Conservation (phyloP, 2,797 vertebrate species). For the Helarctos malayanus region DNA sequence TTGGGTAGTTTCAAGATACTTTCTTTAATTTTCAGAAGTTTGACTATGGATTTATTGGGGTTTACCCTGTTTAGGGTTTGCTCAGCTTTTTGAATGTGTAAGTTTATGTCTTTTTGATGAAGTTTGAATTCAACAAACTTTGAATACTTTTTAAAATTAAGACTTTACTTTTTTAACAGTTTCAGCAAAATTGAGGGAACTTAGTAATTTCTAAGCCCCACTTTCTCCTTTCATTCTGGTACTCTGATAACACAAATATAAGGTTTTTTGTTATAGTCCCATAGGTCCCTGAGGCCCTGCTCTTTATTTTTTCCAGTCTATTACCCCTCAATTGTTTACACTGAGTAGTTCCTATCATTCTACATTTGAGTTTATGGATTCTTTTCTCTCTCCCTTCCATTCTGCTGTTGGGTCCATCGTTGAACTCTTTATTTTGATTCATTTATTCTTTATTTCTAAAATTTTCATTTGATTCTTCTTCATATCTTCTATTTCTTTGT, state of each 20-base stretch:
- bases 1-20: background rate
- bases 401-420: background rate
- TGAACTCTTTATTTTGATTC: background rate
- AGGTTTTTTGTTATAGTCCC: background rate
- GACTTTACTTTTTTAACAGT: background rate
- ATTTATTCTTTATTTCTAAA: slow-evolving; percentile 13
- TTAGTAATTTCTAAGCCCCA: background rate
- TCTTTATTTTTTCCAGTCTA: background rate
- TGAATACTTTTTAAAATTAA: background rate
- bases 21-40: background rate
- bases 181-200: background rate
- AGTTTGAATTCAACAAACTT: background rate
- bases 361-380: background rate
- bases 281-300: background rate
- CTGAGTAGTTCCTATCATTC: background rate
- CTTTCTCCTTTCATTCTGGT: background rate
- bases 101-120: background rate
- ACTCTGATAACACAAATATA: background rate
- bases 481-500: background rate
- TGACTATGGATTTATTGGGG: background rate
- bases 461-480: background rate
- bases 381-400: background rate
- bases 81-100: background rate
- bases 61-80: background rate
- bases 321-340: background rate